Percentiles rank a stretch among this genome's conserved stretches.
phyloP scores from a whole-genome alignment of 1,140 invertebrate genomes.

The Battus philenor region DNA sequence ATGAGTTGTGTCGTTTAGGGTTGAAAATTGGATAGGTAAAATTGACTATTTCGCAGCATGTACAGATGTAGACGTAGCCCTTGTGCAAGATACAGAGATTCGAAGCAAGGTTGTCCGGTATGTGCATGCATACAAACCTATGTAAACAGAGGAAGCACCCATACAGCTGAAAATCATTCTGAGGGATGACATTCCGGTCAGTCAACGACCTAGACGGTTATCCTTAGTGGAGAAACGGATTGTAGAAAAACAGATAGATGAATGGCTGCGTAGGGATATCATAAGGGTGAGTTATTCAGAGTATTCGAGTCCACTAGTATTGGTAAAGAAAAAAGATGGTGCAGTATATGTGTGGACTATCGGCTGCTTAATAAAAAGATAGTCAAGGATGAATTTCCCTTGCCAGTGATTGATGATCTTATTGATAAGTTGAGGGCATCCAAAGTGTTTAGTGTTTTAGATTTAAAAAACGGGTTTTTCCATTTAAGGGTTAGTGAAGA shows the following conservation, averaged over 20 bases:
- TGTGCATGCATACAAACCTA: neutral
- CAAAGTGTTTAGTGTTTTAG: slow-evolving; percentile 21
- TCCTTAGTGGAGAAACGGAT: neutral
- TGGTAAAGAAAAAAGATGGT: neutral
- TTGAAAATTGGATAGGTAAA: neutral
- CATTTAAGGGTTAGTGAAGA: slow-evolving; percentile 22
- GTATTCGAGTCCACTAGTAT: neutral
- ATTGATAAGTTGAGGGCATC: slow-evolving; percentile 17
- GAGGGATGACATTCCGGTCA: neutral
- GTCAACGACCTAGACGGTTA: neutral
- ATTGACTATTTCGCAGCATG: neutral
- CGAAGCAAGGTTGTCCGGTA: neutral
- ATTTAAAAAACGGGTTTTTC: slow-evolving; percentile 27
- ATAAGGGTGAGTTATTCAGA: neutral
- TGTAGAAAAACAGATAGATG: neutral
- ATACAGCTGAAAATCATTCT: neutral
- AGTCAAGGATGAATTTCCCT: slow-evolving; percentile 21
- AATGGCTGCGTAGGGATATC: neutral
- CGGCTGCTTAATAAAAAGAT: slow-evolving; percentile 18
- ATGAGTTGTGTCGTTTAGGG: neutral
- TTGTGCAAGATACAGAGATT: neutral
- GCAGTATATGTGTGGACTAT: neutral
- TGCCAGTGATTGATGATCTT: slow-evolving; percentile 23
- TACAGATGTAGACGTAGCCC: neutral
- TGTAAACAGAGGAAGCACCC: too few relatives aligned